Evolutionary conservation across 2,797 vertebrate genomes (phyloP).

Genomic region (Selene dorsalis): DNA sequence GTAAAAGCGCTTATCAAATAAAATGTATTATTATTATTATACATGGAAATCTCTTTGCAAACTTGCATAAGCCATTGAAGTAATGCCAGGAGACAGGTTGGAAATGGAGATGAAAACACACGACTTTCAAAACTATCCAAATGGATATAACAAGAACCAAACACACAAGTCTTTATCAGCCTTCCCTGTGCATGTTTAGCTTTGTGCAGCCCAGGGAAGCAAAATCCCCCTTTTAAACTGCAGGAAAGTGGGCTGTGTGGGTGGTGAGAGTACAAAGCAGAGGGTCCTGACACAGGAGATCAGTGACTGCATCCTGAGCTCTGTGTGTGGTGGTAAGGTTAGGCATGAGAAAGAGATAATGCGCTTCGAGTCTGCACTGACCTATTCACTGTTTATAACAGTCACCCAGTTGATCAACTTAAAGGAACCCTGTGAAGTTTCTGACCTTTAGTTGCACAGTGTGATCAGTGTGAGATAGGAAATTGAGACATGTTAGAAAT

Average conservation of each 20-base stretch:
- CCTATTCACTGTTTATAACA: background rate
- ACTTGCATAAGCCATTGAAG: background rate
- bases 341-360: background rate
- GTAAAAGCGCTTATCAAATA: no score
- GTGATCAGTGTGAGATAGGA: no score
- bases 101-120: background rate
- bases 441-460: no score
- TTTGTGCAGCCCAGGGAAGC: background rate
- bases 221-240: background rate
- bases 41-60: background rate
- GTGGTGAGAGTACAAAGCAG: background rate
- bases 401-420: background rate
- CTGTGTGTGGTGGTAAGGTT: background rate
- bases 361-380: no score
- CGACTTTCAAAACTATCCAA: background rate
- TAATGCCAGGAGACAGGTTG: background rate
- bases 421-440: background rate
- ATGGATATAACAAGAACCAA: background rate
- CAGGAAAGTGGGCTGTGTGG: background rate
- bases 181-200: no score
- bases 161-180: background rate
- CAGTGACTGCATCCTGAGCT: background rate
- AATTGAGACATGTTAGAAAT: no score
- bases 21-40: no score
- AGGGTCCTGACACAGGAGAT: background rate